These are phyloP conservation scores for Graptemys geographica DNA, from an alignment of 2,797 vertebrate species.

Conservation along the genomic window DNA sequence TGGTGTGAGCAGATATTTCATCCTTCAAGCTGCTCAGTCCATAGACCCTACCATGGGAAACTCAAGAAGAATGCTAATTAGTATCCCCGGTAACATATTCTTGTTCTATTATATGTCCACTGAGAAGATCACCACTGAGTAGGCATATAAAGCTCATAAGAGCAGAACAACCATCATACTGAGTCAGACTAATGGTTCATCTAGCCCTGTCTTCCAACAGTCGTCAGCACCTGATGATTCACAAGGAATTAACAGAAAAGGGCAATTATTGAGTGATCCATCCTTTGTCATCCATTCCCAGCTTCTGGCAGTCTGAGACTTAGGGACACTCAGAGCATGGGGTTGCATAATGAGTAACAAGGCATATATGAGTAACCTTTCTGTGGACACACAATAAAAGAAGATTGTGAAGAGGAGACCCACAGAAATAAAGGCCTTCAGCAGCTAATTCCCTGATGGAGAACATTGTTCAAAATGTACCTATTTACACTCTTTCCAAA, in stretches of 20 bases:
- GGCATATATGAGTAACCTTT: neutral
- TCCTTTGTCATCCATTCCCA: neutral
- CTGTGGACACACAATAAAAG: neutral
- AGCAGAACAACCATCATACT: neutral
- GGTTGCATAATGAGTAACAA: neutral
- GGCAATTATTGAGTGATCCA: neutral
- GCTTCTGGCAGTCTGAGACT: neutral
- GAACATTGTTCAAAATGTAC: neutral
- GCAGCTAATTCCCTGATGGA: neutral
- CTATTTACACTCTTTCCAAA: neutral
- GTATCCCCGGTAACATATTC: neutral
- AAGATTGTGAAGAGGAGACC: neutral
- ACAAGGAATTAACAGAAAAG: neutral
- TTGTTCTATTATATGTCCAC: neutral
- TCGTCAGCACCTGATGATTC: neutral
- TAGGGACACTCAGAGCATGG: neutral
- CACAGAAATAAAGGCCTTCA: neutral
- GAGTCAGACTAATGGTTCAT: neutral
- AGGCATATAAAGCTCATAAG: neutral
- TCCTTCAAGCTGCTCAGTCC: neutral
- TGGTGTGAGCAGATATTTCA: slow-evolving; percentile 51
- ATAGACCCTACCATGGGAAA: neutral
- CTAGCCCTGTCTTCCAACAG: neutral
- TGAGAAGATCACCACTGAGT: neutral
- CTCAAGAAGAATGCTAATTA: neutral